Base-by-base conservation (phyloP, 2,888 invertebrate genomes). In the Carterocephalus palaemon region DNA sequence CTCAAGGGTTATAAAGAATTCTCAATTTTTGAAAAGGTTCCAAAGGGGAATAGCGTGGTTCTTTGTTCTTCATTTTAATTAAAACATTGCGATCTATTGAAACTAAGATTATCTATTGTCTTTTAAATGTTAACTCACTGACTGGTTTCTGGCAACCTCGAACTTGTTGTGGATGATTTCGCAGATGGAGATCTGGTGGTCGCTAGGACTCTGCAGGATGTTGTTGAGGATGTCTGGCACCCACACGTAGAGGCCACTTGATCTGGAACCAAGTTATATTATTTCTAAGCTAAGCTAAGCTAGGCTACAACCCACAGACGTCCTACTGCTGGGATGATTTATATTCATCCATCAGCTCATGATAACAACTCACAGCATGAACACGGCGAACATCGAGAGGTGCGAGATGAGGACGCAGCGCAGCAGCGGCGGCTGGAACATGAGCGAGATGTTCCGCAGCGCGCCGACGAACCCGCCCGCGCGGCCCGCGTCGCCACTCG, bases 141-240 rank as follows among this genome's bases (percentile, higher is more conserved):
- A 60, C 4, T 43, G 9, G 28, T 70, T 70, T 2, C 43, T 54
- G 0, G 59, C 56, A 1, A 54, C 69, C 16, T 62, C 46, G 10
- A 80, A 75, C 51, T 84, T 85, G 26, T 82, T 70, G 26, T 67
- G 69, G 12, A 86, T 80, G 8, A 86, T 82, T 45, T 80, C 70
- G 47, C 85, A 86, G 43, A 86, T 84, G 1, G 73, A 75, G 19
- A 72, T 62, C 16, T 69, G 75, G n/a, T 61, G 48, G 2, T 63
- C 63, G 31, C 67, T 66, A 3, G 67, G 66, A 49, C 68, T 78
- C 39, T 62, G 66, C 9, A 85, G 53, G 52, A 90, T 81, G 36
- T 71, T 83, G 67, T 89, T 90, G 28, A 90, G 59, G 31, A 90
- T 88, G 51, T 89, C 88, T 1, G 90, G 90, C 22, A 89, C 88